These are phyloP conservation scores for Enteromius unitaeniatus DNA, from an alignment of 2,797 vertebrate species.

Conservation along the genomic window DNA sequence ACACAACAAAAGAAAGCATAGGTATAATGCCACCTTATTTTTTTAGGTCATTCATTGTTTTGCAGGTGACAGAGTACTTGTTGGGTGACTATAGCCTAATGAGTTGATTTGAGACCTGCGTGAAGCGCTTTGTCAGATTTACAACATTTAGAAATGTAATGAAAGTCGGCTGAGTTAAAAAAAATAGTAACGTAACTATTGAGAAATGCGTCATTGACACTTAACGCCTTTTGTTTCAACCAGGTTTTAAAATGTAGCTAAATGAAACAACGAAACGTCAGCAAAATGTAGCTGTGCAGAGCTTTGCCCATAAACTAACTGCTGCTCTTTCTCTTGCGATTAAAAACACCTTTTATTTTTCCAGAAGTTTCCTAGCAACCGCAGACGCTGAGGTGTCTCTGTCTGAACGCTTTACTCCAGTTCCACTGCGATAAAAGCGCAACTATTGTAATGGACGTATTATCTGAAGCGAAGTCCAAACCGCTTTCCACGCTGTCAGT, in stretches of 20 bases:
- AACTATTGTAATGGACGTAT: conserved; percentile 64
- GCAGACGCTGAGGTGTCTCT: conserved; percentile 4
- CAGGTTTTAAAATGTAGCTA: background rate
- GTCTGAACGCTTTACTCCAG: background rate
- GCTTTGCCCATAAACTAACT: background rate
- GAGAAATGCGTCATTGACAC: background rate
- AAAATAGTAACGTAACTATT: background rate
- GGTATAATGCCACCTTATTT: background rate
- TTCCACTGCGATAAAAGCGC: background rate
- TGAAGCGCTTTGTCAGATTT: background rate
- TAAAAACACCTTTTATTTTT: background rate
- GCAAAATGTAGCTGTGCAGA: background rate
- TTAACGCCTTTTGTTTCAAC: background rate
- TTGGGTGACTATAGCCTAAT: background rate
- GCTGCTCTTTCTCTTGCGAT: background rate
- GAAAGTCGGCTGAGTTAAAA: background rate
- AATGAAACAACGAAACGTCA: background rate
- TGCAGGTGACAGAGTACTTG: background rate
- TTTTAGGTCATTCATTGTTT: background rate
- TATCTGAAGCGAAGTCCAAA: conserved; percentile 57
- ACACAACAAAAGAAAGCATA: background rate
- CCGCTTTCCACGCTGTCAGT: conserved; percentile 64
- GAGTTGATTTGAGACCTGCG: background rate
- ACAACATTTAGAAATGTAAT: background rate
- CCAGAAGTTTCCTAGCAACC: conserved; percentile 14